Base-by-base conservation (phyloP, 2,113 vertebrate species). In the Gnathonemus longibarbis region DNA sequence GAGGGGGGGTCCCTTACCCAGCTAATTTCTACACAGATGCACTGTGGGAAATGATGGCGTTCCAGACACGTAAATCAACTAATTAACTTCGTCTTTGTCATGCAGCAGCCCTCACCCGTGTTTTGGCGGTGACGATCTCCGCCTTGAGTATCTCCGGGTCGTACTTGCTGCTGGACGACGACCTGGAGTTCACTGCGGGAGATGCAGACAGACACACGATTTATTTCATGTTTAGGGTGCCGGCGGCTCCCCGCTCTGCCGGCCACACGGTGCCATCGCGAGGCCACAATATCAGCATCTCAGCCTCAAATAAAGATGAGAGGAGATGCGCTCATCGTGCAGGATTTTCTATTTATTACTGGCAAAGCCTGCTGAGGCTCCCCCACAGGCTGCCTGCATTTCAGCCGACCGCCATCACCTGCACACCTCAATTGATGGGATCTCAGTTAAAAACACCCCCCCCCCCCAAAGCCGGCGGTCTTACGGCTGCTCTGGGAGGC, bases 61-160 rank as follows among this genome's bases (percentile, higher is more conserved):
- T 19, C 17, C 52, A 21, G 52, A 53, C 4, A 53, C 1, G 52
- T 42, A 53, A 21, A 56, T 21, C 53, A 21, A 56, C 5, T 21
- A 56, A 56, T 56, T 21, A 7, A 21, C 53, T 56, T 56, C 0
- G 0, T 56, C 21, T 53, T 6, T 5, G 19, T 56, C 52, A 21
- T 1, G 52, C 19, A 52, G 0, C 50, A 52, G 50, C 31, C 89
- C 97, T 95, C 96, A 99, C 98, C 96, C 98, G 96, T 92, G 97
- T 98, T 94, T 98, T 99, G 89, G 98, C 97, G 13, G 98, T 99
- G 91, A 97, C 95, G 87, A 99, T 99, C 94, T 99, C 98, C 0
- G 98, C 98, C 95, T 99, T 99, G 88, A 99, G 97, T 94, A 99
- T 99, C 90, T 99, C 98, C 0, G 98, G 98, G 93, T 99, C 98